phyloP scores from a whole-genome alignment of 2,888 invertebrate genomes.

The Salpingus planirostris region DNA sequence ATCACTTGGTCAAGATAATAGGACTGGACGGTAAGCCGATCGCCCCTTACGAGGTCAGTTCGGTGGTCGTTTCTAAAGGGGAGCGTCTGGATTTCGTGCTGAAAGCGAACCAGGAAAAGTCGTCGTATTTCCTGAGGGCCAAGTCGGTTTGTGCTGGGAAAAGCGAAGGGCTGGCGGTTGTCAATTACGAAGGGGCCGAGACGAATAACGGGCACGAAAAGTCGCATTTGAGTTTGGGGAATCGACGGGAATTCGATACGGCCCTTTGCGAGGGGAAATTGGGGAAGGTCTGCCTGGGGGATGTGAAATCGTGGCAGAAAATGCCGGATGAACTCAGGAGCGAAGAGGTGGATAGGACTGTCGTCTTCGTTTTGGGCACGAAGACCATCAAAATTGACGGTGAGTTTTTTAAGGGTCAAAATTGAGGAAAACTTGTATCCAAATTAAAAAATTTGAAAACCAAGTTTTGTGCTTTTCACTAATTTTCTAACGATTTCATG shows the following conservation, averaged over 20 bases:
- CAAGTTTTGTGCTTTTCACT: too few relatives aligned
- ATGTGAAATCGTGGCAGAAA: slow-evolving; percentile 47
- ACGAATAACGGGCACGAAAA: slow-evolving; percentile 4
- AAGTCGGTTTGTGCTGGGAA: slow-evolving; percentile 46
- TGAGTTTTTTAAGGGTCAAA: too few relatives aligned
- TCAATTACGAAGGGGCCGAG: slow-evolving; percentile 37
- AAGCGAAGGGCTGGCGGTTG: slow-evolving; percentile 45
- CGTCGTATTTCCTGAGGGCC: slow-evolving; percentile 54
- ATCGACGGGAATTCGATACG: slow-evolving; percentile 29
- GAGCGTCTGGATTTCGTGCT: slow-evolving; percentile 70
- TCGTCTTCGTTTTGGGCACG: slow-evolving; percentile 64
- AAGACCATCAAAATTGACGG: slow-evolving; percentile 26
- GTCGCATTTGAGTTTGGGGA: neutral
- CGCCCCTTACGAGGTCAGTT: slow-evolving; percentile 47
- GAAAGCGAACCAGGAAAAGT: slow-evolving; percentile 49
- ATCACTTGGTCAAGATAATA: slow-evolving; percentile 56
- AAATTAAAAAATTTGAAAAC: too few relatives aligned
- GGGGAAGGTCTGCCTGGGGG: slow-evolving; percentile 50
- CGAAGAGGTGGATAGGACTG: slow-evolving; percentile 43
- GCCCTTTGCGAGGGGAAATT: slow-evolving; percentile 32
- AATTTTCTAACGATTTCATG: too few relatives aligned
- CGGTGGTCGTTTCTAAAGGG: slow-evolving; percentile 56
- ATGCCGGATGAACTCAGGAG: slow-evolving; percentile 46
- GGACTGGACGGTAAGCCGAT: slow-evolving; percentile 63
- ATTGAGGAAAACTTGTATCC: too few relatives aligned